Percentiles rank a stretch among this genome's conserved stretches.
phyloP scores from a whole-genome alignment of 2,113 vertebrate species.

The Spea multiplicata region DNA sequence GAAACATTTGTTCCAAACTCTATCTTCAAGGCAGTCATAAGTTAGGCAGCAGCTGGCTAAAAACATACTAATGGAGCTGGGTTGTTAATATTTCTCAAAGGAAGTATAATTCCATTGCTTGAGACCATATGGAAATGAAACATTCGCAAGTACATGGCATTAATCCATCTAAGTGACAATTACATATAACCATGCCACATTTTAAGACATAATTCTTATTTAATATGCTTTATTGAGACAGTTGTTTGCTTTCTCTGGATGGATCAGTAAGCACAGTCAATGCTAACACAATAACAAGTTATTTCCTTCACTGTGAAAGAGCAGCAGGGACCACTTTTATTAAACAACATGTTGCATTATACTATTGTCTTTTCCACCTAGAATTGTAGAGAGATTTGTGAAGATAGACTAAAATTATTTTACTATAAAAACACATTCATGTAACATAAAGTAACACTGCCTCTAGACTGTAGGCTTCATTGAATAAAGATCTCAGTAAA shows the following conservation, averaged over 20 bases:
- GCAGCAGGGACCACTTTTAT: background rate
- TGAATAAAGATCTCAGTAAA: too few species aligned
- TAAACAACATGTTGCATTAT: too few species aligned
- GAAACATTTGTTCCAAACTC: slow-evolving; percentile 30
- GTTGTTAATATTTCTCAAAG: slow-evolving; percentile 44
- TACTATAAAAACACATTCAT: too few species aligned
- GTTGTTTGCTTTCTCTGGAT: background rate
- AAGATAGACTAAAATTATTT: too few species aligned
- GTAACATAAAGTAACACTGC: too few species aligned
- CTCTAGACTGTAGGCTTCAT: too few species aligned
- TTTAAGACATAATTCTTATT: slow-evolving; percentile 52
- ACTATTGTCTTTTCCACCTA: too few species aligned
- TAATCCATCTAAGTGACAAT: slow-evolving; percentile 45
- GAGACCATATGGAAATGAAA: slow-evolving; percentile 32
- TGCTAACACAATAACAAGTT: slow-evolving; percentile 19
- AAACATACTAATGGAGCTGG: slow-evolving; percentile 30
- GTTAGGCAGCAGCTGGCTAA: slow-evolving; percentile 36
- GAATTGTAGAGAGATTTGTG: too few species aligned
- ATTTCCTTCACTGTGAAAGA: slow-evolving; percentile 1
- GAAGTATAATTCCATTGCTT: slow-evolving; percentile 29
- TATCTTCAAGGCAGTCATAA: slow-evolving; percentile 34
- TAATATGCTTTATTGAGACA: slow-evolving; percentile 38
- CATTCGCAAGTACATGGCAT: background rate
- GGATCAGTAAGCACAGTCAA: slow-evolving; percentile 3
- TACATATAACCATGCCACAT: slow-evolving; percentile 27